phyloP scores from a whole-genome alignment of 2,113 vertebrate species.

The Dissostichus mawsoni region DNA sequence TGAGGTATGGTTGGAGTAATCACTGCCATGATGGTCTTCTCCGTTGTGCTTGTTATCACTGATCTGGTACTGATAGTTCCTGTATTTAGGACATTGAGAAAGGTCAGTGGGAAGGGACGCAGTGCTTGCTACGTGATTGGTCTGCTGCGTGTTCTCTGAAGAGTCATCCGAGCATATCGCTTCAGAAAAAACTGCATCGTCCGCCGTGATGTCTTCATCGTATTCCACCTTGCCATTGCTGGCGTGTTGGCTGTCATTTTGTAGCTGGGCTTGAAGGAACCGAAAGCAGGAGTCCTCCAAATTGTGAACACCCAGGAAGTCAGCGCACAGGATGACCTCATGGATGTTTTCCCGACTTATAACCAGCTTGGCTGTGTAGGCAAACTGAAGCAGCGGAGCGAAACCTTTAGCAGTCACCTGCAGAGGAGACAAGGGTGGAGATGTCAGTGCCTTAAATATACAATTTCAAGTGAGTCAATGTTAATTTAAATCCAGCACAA shows the following conservation, averaged over 20 bases:
- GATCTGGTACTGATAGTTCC: constrained; percentile 91
- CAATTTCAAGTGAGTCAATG: background rate
- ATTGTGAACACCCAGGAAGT: constrained; percentile 94
- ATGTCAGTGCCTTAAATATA: background rate
- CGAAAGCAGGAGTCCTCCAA: constrained; percentile 96
- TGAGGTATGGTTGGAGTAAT: constrained; percentile 88
- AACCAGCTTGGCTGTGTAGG: constrained; percentile 96
- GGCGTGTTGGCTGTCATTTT: constrained; percentile 83
- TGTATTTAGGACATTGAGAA: constrained; percentile 91
- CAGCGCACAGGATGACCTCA: constrained; percentile 94
- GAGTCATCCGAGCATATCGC: constrained; percentile 47
- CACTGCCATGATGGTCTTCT: constrained; percentile 43
- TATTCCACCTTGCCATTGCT: constrained; percentile 76
- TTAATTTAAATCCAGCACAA: background rate
- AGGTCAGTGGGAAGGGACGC: constrained; percentile 69
- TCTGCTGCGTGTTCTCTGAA: constrained; percentile 77
- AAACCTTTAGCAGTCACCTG: constrained; percentile 96
- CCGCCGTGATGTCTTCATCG: constrained; percentile 73
- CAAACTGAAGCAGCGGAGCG: constrained; percentile 94
- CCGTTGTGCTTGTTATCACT: constrained; percentile 88
- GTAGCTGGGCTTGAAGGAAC: constrained; percentile 93
- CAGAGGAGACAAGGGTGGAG: constrained; percentile 32
- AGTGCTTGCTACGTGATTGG: constrained; percentile 75
- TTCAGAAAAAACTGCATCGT: constrained; percentile 64
- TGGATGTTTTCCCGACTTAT: constrained; percentile 95